A percentile compares a stretch with the other conserved stretches of the same genome.
Evolutionary conservation across 2,888 invertebrate species (phyloP).

Genomic region (Drosophila phalerata): DNA sequence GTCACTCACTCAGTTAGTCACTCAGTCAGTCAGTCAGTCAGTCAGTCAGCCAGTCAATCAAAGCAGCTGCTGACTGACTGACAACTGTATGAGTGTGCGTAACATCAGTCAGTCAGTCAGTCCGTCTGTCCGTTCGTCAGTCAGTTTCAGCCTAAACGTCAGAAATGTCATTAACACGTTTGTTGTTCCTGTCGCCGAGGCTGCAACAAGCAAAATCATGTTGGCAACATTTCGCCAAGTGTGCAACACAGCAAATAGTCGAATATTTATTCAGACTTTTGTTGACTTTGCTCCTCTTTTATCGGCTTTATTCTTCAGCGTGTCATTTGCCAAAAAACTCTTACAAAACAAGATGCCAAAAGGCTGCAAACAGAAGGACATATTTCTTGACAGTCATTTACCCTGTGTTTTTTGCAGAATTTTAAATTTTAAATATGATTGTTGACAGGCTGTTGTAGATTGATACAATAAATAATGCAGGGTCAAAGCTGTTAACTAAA

Average conservation of each 20-base stretch:
- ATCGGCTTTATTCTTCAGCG: conserved; percentile 30
- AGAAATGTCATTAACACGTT: conserved; percentile 55
- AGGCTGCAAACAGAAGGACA: neutral
- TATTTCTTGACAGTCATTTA: conserved; percentile 4
- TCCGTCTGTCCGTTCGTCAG: too few relatives aligned
- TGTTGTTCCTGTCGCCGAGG: conserved; percentile 25
- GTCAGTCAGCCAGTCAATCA: too few relatives aligned
- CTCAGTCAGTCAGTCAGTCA: conserved; percentile 32
- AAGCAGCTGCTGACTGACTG: conserved; percentile 32
- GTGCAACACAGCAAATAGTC: conserved; percentile 20
- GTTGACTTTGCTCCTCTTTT: conserved; percentile 23
- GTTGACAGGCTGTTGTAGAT: neutral
- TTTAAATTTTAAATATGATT: neutral
- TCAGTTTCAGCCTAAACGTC: conserved; percentile 43
- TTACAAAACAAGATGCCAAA: conserved; percentile 21
- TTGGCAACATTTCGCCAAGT: conserved; percentile 33
- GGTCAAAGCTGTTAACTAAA: neutral
- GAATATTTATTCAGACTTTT: conserved; percentile 67
- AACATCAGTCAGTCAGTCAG: conserved; percentile 15
- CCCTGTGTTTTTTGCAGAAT: neutral
- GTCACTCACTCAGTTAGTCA: conserved; percentile 32
- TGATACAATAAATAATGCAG: neutral
- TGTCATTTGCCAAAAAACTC: conserved; percentile 36
- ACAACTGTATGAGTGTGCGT: conserved; percentile 36
- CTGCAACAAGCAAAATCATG: conserved; percentile 26